These are phyloP conservation scores for Drosophila chauvacae DNA, from an alignment of 1,140 invertebrate genomes.

Conservation along the genomic window DNA sequence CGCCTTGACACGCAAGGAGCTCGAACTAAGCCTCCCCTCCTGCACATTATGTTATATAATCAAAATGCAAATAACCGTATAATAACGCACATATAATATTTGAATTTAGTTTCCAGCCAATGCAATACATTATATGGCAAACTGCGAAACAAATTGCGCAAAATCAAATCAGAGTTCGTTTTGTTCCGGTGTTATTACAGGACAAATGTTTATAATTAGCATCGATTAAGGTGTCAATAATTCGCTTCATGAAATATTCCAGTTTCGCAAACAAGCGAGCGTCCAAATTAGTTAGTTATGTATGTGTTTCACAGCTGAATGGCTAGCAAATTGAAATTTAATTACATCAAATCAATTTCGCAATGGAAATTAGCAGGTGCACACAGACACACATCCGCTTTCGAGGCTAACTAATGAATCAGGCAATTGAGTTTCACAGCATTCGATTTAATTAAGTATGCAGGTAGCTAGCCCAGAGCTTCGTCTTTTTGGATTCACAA, in stretches of 20 bases:
- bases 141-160: constrained; percentile 15
- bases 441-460: constrained; percentile 23
- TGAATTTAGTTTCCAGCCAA: background rate
- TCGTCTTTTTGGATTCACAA: background rate
- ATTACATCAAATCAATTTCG: constrained; percentile 54
- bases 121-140: constrained; percentile 11
- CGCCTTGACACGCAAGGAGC: background rate
- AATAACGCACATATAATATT: constrained; percentile 30
- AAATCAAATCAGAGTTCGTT: constrained; percentile 21
- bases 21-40: constrained; percentile 8
- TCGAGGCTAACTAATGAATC: constrained; percentile 29
- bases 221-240: constrained; percentile 52
- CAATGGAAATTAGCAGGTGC: constrained; percentile 39
- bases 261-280: constrained; percentile 12
- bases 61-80: constrained; percentile 31
- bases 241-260: constrained; percentile 45
- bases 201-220: constrained; percentile 48
- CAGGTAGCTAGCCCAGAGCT: constrained; percentile 11
- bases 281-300: constrained; percentile 46
- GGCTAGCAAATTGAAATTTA: constrained; percentile 56
- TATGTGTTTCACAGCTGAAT: constrained; percentile 45
- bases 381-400: constrained; percentile 1
- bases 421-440: constrained; percentile 38
- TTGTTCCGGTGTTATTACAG: constrained; percentile 13
- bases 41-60: constrained; percentile 3